phyloP scores from a whole-genome alignment of 2,797 vertebrate genomes.

The Hirundo rustica region DNA sequence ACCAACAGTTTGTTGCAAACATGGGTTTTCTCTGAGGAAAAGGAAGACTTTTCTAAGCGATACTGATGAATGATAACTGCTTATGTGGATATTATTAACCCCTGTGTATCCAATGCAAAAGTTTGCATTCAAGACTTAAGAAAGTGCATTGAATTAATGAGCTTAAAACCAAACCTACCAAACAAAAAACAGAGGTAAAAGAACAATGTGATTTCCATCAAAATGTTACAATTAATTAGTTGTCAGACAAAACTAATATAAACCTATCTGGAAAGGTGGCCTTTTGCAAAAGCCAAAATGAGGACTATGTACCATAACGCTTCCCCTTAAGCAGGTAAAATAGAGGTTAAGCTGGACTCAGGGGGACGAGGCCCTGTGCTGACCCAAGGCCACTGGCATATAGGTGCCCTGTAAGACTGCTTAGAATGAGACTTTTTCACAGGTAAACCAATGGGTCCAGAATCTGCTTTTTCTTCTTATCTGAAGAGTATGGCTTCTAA shows the following conservation, averaged over 20 bases:
- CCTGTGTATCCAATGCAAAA: not conserved
- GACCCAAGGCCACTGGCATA: not conserved
- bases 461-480: constrained; percentile 51
- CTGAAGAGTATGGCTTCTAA: constrained; percentile 29
- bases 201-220: not conserved
- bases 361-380: not conserved
- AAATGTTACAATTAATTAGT: not conserved
- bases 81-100: not conserved
- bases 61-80: not conserved
- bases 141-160: not conserved
- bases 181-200: not conserved
- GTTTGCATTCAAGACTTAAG: not conserved
- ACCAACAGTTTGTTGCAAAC: not conserved
- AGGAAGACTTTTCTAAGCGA: not conserved
- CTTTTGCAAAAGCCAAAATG: not conserved
- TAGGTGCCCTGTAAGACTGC: not conserved
- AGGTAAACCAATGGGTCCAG: not conserved
- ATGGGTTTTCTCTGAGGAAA: not conserved
- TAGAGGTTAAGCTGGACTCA: constrained; percentile 10
- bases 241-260: not conserved
- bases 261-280: not conserved
- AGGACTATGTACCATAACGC: not conserved
- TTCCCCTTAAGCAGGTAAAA: not conserved
- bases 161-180: not conserved
- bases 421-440: not conserved